Percentiles rank a stretch among this genome's conserved stretches.
These are phyloP conservation scores for Sylvilagus bachmani DNA, from an alignment of 2,113 vertebrate genomes.

Conservation along the genomic window DNA sequence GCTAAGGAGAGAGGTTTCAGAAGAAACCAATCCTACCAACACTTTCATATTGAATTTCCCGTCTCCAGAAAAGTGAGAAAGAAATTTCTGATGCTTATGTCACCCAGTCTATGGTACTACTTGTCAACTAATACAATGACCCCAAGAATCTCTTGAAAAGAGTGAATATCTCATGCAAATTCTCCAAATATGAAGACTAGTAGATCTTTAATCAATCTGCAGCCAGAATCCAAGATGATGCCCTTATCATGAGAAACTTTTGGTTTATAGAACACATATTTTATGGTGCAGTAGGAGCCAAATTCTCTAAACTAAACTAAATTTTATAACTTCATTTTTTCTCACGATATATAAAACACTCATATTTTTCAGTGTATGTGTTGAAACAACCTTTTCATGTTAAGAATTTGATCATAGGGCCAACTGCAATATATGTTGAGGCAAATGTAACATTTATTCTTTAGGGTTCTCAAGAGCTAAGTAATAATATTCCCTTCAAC, in stretches of 20 bases:
- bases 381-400: neutral
- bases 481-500: neutral
- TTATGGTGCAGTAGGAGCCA: neutral
- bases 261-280: neutral
- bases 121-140: neutral
- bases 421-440: neutral
- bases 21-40: neutral
- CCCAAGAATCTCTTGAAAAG: neutral
- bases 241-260: neutral
- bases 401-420: neutral
- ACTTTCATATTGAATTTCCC: neutral
- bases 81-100: neutral
- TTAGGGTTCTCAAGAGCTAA: neutral
- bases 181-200: neutral
- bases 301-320: slow-evolving; percentile 38
- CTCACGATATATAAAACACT: slow-evolving; percentile 46
- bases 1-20: neutral
- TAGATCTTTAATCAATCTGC: neutral
- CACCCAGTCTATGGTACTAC: neutral
- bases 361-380: neutral
- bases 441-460: neutral
- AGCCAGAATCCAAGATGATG: neutral
- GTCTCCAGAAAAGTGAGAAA: neutral
- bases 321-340: slow-evolving; percentile 16
- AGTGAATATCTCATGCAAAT: neutral